Percentiles rank a stretch among this genome's conserved stretches.
These are phyloP conservation scores for Bombus huntii DNA, from an alignment of 1,140 invertebrate species.

Conservation along the genomic window DNA sequence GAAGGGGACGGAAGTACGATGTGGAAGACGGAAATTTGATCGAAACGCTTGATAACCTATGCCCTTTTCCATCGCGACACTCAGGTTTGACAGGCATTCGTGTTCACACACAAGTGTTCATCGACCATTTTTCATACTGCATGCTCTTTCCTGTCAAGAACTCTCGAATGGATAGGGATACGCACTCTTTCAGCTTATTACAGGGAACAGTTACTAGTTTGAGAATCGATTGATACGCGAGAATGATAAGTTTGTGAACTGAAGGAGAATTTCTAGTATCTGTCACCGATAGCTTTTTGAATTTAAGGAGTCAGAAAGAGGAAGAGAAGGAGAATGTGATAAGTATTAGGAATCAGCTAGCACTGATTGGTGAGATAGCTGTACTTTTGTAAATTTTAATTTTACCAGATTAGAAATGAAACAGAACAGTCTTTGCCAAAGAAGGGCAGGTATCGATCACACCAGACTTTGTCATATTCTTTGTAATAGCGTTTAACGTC, in stretches of 20 bases:
- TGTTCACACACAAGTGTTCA: slow-evolving; percentile 45
- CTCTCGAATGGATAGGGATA: background rate
- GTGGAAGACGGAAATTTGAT: slow-evolving; percentile 62
- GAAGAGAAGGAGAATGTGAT: slow-evolving; percentile 2
- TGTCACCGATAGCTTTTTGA: too few relatives aligned
- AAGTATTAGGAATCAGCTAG: background rate
- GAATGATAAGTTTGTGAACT: too few relatives aligned
- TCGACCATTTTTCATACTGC: slow-evolving; percentile 56
- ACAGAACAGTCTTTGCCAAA: too few relatives aligned
- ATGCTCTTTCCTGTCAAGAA: slow-evolving; percentile 57
- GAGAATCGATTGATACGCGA: slow-evolving; percentile 11
- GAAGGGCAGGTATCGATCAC: too few relatives aligned
- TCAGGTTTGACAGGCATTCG: slow-evolving; percentile 48
- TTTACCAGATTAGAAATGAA: too few relatives aligned
- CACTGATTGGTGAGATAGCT: too few relatives aligned
- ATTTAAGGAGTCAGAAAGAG: background rate
- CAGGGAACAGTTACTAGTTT: background rate
- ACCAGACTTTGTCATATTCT: too few relatives aligned
- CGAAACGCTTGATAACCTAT: slow-evolving; percentile 68
- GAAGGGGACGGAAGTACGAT: slow-evolving; percentile 34
- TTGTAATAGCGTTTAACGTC: too few relatives aligned
- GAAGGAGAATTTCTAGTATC: slow-evolving; percentile 29
- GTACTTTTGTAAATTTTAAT: too few relatives aligned
- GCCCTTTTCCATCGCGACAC: slow-evolving; percentile 61
- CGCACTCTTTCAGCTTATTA: slow-evolving; percentile 35